phyloP scores from a whole-genome alignment of 1,140 invertebrate species.

The Leptoteleia sp. region DNA sequence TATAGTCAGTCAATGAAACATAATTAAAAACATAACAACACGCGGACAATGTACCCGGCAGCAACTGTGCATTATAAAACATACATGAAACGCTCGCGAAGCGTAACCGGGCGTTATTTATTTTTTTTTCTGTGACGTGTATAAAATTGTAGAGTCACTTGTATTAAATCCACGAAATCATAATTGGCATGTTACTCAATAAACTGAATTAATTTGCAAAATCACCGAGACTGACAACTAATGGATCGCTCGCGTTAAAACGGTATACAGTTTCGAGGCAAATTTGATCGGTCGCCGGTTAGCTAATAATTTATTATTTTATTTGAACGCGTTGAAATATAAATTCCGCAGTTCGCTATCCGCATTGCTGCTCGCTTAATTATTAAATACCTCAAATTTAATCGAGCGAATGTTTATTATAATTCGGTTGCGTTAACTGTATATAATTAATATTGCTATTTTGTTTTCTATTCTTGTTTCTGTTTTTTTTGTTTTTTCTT shows the following conservation, averaged over 20 bases:
- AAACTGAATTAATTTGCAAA: conserved; percentile 55
- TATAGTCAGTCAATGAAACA: too few species aligned
- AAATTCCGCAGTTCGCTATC: conserved; percentile 1
- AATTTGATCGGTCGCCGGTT: conserved; percentile 10
- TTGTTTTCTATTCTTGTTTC: too few species aligned
- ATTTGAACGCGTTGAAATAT: conserved; percentile 11
- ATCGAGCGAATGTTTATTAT: too few species aligned
- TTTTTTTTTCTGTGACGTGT: conserved; percentile 27
- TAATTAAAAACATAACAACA: too few species aligned
- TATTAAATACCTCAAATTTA: conserved; percentile 26
- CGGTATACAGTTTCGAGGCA: conserved; percentile 21
- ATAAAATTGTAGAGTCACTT: conserved; percentile 33
- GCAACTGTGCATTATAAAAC: too few species aligned
- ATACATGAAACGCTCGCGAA: too few species aligned
- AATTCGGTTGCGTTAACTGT: too few species aligned
- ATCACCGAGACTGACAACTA: conserved; percentile 46
- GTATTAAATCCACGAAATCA: conserved; percentile 32
- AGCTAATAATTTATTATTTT: conserved; percentile 45
- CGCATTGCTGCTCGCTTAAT: conserved; percentile 10
- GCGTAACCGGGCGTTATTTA: conserved; percentile 31
- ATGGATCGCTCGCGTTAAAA: conserved; percentile 30
- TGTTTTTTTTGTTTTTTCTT: too few species aligned
- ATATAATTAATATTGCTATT: too few species aligned
- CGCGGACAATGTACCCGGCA: too few species aligned
- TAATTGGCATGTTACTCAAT: conserved; percentile 54